phyloP scores from a whole-genome alignment of 2,888 invertebrate species.

The Sinhomidia bicolor region DNA sequence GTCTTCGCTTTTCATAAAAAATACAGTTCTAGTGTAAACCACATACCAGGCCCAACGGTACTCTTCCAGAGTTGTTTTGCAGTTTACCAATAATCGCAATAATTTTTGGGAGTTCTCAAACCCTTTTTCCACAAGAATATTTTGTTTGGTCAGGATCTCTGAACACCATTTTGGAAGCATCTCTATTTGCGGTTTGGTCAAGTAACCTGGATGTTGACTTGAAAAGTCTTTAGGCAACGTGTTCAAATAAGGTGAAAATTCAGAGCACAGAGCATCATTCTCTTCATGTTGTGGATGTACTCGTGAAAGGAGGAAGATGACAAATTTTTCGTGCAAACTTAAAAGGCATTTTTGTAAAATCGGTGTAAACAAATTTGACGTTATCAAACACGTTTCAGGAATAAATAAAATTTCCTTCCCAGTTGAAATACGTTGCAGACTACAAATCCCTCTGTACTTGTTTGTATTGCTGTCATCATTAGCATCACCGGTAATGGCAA shows the following conservation, averaged over 20 bases:
- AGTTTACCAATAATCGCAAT: neutral
- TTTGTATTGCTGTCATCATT: neutral
- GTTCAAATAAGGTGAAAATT: conserved; percentile 86
- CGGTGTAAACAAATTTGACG: conserved; percentile 44
- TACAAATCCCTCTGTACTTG: conserved; percentile 74
- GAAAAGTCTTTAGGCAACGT: conserved; percentile 87
- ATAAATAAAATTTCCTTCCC: conserved; percentile 66
- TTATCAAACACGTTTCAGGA: conserved; percentile 74
- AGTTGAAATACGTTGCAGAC: conserved; percentile 33
- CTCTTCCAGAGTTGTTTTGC: conserved; percentile 21
- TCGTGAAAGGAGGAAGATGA: conserved; percentile 88
- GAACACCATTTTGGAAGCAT: conserved; percentile 85
- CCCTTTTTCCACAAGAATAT: conserved; percentile 83
- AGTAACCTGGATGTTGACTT: conserved; percentile 86
- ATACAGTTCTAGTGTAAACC: conserved; percentile 77
- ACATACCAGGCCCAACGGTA: conserved; percentile 75
- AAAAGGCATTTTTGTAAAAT: conserved; percentile 75
- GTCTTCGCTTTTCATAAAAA: conserved; percentile 38
- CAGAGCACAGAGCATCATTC: conserved; percentile 82
- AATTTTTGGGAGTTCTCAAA: conserved; percentile 76
- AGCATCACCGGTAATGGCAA: neutral
- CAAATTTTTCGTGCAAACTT: conserved; percentile 88
- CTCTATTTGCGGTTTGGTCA: conserved; percentile 84
- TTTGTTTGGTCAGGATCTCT: conserved; percentile 84
- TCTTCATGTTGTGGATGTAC: conserved; percentile 82